A percentile compares a stretch with the other conserved stretches of the same genome.
Evolutionary conservation across 2,113 vertebrate species (phyloP).

Genomic region (Lagopus leucura): DNA sequence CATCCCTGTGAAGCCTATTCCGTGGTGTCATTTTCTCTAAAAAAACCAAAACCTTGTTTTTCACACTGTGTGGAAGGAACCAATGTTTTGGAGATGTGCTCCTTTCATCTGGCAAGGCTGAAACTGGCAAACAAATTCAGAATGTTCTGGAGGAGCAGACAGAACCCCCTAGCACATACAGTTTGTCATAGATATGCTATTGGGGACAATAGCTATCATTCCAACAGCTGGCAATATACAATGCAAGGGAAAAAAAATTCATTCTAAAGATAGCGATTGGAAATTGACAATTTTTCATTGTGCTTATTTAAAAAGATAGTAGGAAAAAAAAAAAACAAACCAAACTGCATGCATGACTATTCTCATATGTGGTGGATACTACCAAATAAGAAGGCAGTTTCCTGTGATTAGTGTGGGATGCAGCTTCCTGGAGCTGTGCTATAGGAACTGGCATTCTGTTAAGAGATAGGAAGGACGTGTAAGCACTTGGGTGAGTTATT

Average conservation of each 20-base stretch:
- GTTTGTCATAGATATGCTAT: not conserved
- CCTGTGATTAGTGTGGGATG: not conserved
- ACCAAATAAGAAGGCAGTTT: not conserved
- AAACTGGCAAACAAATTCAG: not conserved
- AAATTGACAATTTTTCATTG: not conserved
- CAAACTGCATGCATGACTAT: not conserved
- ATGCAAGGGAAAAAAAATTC: not conserved
- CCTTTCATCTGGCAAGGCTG: not conserved
- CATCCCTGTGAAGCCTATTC: fast-evolving
- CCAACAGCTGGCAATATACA: not conserved
- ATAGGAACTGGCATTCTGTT: not conserved
- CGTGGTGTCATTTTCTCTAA: not conserved
- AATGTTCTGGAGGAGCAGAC: not conserved
- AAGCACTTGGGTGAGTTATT: not conserved
- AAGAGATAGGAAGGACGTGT: not conserved
- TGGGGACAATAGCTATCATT: not conserved
- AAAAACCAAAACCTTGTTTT: not conserved
- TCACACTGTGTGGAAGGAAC: not conserved
- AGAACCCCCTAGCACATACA: fast-evolving
- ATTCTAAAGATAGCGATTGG: not conserved
- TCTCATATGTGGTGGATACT: not conserved
- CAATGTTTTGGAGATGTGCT: not conserved
- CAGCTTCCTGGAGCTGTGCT: not conserved
- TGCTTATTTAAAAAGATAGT: not conserved
- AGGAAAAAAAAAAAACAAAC: not conserved